Percentiles rank a stretch among this genome's conserved stretches.
phyloP scores from a whole-genome alignment of 2,113 vertebrate genomes.

The Hymenochirus boettgeri region DNA sequence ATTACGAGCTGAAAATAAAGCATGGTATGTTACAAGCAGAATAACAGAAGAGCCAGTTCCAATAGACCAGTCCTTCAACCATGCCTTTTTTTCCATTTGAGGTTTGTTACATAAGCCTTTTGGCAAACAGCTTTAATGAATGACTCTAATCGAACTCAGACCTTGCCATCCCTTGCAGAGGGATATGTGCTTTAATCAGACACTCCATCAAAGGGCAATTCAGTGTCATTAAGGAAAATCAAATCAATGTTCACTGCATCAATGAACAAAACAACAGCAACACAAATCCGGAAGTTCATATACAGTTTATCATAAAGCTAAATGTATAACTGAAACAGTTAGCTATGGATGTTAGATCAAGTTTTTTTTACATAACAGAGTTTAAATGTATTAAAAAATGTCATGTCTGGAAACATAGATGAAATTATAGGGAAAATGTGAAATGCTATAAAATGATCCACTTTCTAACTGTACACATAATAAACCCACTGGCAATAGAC shows the following conservation, averaged over 20 bases:
- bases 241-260: constrained; percentile 49
- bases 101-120: constrained; percentile 64
- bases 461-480: too few species aligned
- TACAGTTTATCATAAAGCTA: too few species aligned
- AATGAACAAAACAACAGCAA: too few species aligned
- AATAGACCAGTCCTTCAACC: constrained; percentile 48
- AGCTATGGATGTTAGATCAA: too few species aligned
- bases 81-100: constrained; percentile 47
- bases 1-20: constrained; percentile 95
- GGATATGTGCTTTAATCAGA: constrained; percentile 28
- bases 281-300: too few species aligned
- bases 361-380: too few species aligned
- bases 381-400: too few species aligned
- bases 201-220: constrained; percentile 33
- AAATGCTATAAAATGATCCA: too few species aligned
- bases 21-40: constrained; percentile 60
- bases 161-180: not conserved
- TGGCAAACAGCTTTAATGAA: constrained; percentile 51
- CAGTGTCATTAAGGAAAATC: constrained; percentile 10
- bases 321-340: too few species aligned
- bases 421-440: too few species aligned
- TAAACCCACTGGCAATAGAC: too few species aligned
- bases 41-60: constrained; percentile 42
- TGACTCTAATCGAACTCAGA: constrained; percentile 42
- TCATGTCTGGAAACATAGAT: too few species aligned